Conservation (phyloP, 1,140 invertebrate genomes). For the Propsilocerus akamusi region DNA sequence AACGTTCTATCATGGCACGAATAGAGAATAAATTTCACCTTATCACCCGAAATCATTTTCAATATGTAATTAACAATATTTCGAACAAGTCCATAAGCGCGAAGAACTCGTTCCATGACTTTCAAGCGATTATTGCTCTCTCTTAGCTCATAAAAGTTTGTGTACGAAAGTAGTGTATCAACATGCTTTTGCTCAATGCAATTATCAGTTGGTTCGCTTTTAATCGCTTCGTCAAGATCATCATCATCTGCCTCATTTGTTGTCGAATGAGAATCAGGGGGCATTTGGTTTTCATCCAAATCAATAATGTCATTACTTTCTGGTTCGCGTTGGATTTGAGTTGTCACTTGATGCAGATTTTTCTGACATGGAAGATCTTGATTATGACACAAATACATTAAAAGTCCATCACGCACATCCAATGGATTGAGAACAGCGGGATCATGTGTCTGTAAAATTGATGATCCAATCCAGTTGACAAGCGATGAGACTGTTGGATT, state of each 20-base stretch:
- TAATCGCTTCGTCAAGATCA: slow-evolving; percentile 5
- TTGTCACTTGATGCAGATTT: slow-evolving; percentile 14
- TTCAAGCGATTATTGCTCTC: slow-evolving; percentile 42
- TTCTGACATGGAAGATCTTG: slow-evolving; percentile 50
- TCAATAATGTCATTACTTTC: slow-evolving; percentile 14
- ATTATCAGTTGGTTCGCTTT: slow-evolving; percentile 10
- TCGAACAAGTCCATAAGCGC: slow-evolving; percentile 55
- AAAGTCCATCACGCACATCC: slow-evolving; percentile 56
- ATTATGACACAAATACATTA: slow-evolving; percentile 69
- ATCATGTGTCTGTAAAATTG: slow-evolving; percentile 39
- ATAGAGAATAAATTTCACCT: slow-evolving; percentile 66
- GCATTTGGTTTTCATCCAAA: slow-evolving; percentile 15
- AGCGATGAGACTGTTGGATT: slow-evolving; percentile 48
- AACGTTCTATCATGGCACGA: slow-evolving; percentile 83
- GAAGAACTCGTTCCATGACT: slow-evolving; percentile 43
- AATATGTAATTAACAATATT: slow-evolving; percentile 63
- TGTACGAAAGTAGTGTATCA: slow-evolving; percentile 48
- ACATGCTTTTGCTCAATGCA: slow-evolving; percentile 36
- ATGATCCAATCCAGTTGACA: slow-evolving; percentile 37
- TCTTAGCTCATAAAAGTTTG: slow-evolving; percentile 51
- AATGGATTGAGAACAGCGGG: slow-evolving; percentile 42
- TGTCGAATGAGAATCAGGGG: neutral
- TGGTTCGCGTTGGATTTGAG: slow-evolving; percentile 6
- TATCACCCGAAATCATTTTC: slow-evolving; percentile 52
- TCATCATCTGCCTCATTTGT: slow-evolving; percentile 6